Evolutionary conservation across 2,113 vertebrate genomes (phyloP).

Genomic region (Nerophis lumbriciformis): DNA sequence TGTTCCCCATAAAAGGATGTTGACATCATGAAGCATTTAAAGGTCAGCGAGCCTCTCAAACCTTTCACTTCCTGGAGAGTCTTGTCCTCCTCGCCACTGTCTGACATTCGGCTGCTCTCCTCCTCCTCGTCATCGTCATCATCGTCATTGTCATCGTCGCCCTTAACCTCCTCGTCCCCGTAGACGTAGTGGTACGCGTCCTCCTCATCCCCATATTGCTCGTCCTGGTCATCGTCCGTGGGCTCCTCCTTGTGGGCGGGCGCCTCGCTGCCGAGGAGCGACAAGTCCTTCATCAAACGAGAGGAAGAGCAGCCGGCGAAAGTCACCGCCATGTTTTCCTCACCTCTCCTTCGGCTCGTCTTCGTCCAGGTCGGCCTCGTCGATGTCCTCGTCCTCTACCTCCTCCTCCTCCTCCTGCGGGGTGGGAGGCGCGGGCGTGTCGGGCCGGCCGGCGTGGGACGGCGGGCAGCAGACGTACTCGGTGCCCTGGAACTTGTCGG

Average conservation of each 20-base stretch:
- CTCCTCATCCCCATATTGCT: constrained; percentile 64
- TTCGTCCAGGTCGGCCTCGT: constrained; percentile 38
- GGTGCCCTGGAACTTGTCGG: constrained; percentile 88
- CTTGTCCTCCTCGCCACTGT: constrained; percentile 72
- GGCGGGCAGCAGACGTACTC: constrained; percentile 93
- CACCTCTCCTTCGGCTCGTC: constrained; percentile 41
- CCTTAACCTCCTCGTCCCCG: constrained; percentile 80
- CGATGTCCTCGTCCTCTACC: constrained; percentile 57
- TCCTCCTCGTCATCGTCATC: constrained; percentile 78
- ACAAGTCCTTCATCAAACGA: constrained; percentile 47
- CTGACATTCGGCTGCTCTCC: constrained; percentile 67
- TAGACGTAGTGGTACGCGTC: constrained; percentile 79
- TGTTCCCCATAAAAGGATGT: too few species aligned
- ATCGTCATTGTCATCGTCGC: constrained; percentile 77
- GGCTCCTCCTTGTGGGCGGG: constrained; percentile 79
- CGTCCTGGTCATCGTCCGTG: constrained; percentile 61
- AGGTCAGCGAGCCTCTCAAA: constrained; percentile 51
- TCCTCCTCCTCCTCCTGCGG: constrained; percentile 74
- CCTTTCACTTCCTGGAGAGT: constrained; percentile 85
- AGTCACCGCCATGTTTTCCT: background rate
- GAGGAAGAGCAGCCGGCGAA: constrained; percentile 31
- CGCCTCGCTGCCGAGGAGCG: constrained; percentile 70
- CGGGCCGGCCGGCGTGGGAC: constrained; percentile 66
- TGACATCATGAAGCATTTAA: too few species aligned
- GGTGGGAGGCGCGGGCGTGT: constrained; percentile 48